phyloP scores from a whole-genome alignment of 2,888 invertebrate species.

The Ischnus inquisitorius region DNA sequence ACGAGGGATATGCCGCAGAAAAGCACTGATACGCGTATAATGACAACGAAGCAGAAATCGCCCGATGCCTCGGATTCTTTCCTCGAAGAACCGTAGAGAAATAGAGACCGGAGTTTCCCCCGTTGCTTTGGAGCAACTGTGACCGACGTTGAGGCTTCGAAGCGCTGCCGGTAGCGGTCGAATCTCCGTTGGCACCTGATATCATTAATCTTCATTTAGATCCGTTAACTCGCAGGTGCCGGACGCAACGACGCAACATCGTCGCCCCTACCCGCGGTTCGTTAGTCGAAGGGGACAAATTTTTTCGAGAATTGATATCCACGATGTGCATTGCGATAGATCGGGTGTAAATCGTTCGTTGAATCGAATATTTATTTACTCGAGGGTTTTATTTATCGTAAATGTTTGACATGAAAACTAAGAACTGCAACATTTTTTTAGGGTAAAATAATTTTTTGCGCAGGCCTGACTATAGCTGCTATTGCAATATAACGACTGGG shows the following conservation, averaged over 20 bases:
- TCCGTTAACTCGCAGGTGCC: constrained; percentile 56
- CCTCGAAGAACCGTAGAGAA: constrained; percentile 4
- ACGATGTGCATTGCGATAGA: too few species aligned
- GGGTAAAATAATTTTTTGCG: too few species aligned
- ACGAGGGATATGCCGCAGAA: constrained; percentile 15
- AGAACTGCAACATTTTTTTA: too few species aligned
- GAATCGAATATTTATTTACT: too few species aligned
- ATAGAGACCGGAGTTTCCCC: background rate
- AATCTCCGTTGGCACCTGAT: constrained; percentile 35
- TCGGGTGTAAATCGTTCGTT: too few species aligned
- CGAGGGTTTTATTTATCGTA: too few species aligned
- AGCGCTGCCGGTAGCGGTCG: constrained; percentile 10
- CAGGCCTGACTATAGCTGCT: too few species aligned
- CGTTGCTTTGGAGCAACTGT: constrained; percentile 17
- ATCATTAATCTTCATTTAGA: constrained; percentile 70
- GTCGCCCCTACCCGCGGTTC: background rate
- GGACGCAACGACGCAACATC: constrained; percentile 16
- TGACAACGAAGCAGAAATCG: constrained; percentile 62
- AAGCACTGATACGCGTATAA: constrained; percentile 72
- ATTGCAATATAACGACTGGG: too few species aligned
- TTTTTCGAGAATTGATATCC: background rate
- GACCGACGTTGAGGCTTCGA: constrained; percentile 22
- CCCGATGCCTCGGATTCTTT: background rate
- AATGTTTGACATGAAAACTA: too few species aligned
- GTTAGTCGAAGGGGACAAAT: background rate